A percentile compares a stretch with the other conserved stretches of the same genome.
Conservation (phyloP, 1,140 invertebrate species). For the Diorhabda elongata region DNA sequence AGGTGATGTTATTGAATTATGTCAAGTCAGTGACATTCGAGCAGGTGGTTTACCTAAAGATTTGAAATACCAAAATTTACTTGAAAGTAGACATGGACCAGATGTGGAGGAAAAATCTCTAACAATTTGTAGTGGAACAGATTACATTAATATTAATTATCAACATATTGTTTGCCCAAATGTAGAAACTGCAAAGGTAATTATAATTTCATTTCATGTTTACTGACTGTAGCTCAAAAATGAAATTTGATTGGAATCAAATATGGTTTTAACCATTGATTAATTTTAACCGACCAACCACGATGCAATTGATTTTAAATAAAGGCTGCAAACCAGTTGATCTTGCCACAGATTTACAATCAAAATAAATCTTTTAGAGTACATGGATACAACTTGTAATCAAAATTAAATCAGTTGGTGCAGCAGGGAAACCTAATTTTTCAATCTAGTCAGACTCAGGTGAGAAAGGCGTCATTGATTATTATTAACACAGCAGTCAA, state of each 20-base stretch:
- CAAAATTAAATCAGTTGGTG: too few relatives aligned
- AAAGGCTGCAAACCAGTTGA: too few relatives aligned
- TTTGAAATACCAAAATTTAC: conserved; percentile 73
- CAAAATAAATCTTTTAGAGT: too few relatives aligned
- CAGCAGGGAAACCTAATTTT: too few relatives aligned
- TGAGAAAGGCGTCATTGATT: too few relatives aligned
- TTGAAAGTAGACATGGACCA: conserved; percentile 71
- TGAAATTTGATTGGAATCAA: not conserved
- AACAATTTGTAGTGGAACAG: conserved; percentile 98
- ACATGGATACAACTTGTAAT: too few relatives aligned
- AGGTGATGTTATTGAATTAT: conserved; percentile 92
- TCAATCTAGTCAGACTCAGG: too few relatives aligned
- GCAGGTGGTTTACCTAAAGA: conserved; percentile 89
- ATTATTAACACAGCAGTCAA: too few relatives aligned
- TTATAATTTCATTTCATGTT: not conserved
- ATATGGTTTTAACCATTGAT: too few relatives aligned
- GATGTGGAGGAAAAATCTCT: conserved; percentile 90
- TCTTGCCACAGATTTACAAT: too few relatives aligned
- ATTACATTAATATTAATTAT: conserved; percentile 98
- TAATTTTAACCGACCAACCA: too few relatives aligned
- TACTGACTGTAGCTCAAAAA: not conserved
- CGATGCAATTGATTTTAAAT: too few relatives aligned
- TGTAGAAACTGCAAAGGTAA: conserved; percentile 86
- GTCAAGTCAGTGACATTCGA: conserved; percentile 95
- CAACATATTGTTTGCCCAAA: conserved; percentile 94